Conservation (phyloP, 2,797 vertebrate genomes). For the Sebastes trivittatus region DNA sequence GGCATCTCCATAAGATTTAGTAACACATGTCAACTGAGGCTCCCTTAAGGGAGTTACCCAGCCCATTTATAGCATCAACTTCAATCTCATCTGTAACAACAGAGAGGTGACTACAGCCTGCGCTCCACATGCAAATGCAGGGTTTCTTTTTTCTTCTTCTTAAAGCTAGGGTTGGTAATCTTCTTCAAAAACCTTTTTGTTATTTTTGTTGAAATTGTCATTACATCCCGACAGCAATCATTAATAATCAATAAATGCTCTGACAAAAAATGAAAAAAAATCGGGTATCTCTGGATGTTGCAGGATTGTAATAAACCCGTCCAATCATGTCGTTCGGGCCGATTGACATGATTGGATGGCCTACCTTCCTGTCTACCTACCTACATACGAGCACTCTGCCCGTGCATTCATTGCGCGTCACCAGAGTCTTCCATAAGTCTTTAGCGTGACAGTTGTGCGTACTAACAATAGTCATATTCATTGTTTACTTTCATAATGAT, state of each 20-base stretch:
- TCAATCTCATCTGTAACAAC: conserved; percentile 74
- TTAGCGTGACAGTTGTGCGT: too few species aligned
- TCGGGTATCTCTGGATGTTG: background rate
- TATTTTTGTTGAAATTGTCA: background rate
- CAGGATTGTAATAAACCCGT: background rate
- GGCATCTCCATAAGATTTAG: conserved; percentile 85
- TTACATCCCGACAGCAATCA: background rate
- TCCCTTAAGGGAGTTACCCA: conserved; percentile 79
- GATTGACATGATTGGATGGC: too few species aligned
- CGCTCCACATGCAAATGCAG: conserved; percentile 62
- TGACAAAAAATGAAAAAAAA: background rate
- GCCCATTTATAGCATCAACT: conserved; percentile 83
- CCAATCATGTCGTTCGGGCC: too few species aligned
- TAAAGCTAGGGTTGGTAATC: background rate
- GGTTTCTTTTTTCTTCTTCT: background rate
- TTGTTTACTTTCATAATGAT: too few species aligned
- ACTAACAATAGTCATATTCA: too few species aligned
- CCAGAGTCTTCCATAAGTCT: too few species aligned
- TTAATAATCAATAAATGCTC: background rate
- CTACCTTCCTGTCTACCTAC: too few species aligned
- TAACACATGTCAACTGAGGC: conserved; percentile 83
- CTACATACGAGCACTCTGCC: too few species aligned
- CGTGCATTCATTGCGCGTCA: too few species aligned
- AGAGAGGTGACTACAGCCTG: conserved; percentile 66
- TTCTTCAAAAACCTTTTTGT: background rate